Base-by-base conservation (phyloP, 1,140 invertebrate genomes). In the Drosophila melanica region DNA sequence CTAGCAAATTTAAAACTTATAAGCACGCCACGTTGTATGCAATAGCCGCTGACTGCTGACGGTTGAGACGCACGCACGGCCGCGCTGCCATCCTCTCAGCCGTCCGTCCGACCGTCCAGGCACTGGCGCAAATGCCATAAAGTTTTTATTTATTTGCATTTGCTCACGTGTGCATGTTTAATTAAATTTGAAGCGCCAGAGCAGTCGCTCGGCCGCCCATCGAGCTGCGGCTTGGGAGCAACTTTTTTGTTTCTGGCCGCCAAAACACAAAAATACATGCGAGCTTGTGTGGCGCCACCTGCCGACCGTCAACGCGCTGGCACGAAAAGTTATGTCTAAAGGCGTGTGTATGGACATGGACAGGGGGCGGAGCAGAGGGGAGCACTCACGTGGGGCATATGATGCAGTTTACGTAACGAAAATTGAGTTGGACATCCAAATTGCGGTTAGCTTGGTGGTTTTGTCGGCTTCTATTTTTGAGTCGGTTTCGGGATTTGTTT, bases 61-160 rank as follows among this genome's bases (percentile, higher is more conserved):
- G 66, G 77, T 62, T 76, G 77, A 89, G 79, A 75, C 79, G 76
- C 82, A 87, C 82, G 84, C 82, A 87, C 74, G 60, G 66, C 66
- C 27, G 23, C 37, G 6, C 37, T 18, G 57, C 9, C 30, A n/a
- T 18, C 35, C 37, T 11, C 5, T 16, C 14, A 47, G 48, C 16
- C 14, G 27, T 27, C 33, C 35, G 39, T 20, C 48, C 37, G 9
- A 27, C 41, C 16, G 37, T 50, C 57, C 48, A 39, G 54, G 71
- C 63, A 70, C 70, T 68, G 74, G 58, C 60, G 71, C 75, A 77
- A 89, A 85, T 75, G 80, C 84, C 84, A 90, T 90, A 84, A 89
- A 89, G 76, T 87, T 86, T 90, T 85, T 86, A 81, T 91, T 90
- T 91, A 90, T 91, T 82, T 90, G 81, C 79, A 81, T 90, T 84